Evolutionary conservation across 1,140 invertebrate genomes (phyloP).

Genomic region (Rhyzopertha dominica): DNA sequence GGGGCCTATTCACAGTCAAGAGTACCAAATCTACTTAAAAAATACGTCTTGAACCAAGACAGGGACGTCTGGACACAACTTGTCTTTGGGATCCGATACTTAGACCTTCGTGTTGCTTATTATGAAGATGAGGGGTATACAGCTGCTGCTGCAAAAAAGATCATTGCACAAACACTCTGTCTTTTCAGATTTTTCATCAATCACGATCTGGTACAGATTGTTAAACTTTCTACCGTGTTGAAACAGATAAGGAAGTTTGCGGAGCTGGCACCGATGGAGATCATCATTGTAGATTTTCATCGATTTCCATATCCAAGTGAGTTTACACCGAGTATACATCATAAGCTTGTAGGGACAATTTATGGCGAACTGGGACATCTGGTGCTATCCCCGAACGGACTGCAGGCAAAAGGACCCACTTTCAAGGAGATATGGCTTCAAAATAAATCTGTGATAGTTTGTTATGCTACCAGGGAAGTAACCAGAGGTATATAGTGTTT

Average conservation of each 20-base stretch:
- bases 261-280: constrained; percentile 56
- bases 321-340: constrained; percentile 51
- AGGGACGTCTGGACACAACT: constrained; percentile 73
- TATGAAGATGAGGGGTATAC: constrained; percentile 36
- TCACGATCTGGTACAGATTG: constrained; percentile 62
- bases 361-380: constrained; percentile 55
- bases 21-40: constrained; percentile 44
- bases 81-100: constrained; percentile 72
- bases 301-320: constrained; percentile 66
- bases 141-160: not conserved
- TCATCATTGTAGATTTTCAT: constrained; percentile 67
- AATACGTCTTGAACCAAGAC: constrained; percentile 64
- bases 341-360: constrained; percentile 55
- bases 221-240: constrained; percentile 57
- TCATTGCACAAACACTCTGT: not conserved
- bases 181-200: constrained; percentile 64
- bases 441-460: constrained; percentile 59
- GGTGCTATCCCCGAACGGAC: constrained; percentile 49
- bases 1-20: constrained; percentile 54
- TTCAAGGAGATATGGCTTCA: constrained; percentile 58
- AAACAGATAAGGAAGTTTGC: constrained; percentile 60
- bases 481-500: constrained; percentile 25
- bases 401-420: constrained; percentile 51
- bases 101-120: constrained; percentile 71
- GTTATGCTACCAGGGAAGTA: constrained; percentile 49